Base-by-base conservation (phyloP, 2,113 vertebrate genomes). In the Sorex fumeus region DNA sequence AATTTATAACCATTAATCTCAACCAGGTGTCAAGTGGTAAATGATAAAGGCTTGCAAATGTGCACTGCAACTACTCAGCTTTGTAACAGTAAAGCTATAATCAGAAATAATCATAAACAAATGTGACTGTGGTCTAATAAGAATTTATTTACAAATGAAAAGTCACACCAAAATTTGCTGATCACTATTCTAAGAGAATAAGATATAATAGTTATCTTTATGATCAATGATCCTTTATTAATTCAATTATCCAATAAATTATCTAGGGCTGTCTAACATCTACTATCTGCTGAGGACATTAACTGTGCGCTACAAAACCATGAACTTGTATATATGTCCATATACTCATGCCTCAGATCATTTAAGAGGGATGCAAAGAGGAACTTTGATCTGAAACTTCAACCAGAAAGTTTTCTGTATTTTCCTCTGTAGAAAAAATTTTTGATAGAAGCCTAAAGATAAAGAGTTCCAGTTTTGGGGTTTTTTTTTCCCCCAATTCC, bases 341-440 rank as follows among this genome's bases (percentile, higher is more conserved):
- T n/a, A n/a, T 13, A 0, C 34, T 9, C 45, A 74, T 1, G 43
- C 36, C 60, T 88, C 40, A 74, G 27, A 34, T 81, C 19, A 36
- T 30, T 62, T 53, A 69, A 62, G 78, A 90, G 79, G 34, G 11
- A 34, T 15, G 47, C 32, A 78, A 15, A 32, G 30, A 92, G 34
- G 91, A 87, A 72, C 2, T 6, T 32, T 50, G 62, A n/a, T 10
- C 15, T 43, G 45, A n/a, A 47, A 69, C 40, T 70, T 50, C 50
- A 76, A 70, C 23, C 34, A 30, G 23, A 30, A 47, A 18, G 11
- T 75, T 66, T 82, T 18, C 27, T 57, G 40, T 7, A 62, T 62
- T 80, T 76, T 79, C 34, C 40, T 93, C 77, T 57, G n/a, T 40
- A 15, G 57, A 89, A 88, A 15, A 50, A 23, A 43, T 70, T 23